Evolutionary conservation across 2,888 invertebrate genomes (phyloP).

Genomic region (Anthrax anthrax): DNA sequence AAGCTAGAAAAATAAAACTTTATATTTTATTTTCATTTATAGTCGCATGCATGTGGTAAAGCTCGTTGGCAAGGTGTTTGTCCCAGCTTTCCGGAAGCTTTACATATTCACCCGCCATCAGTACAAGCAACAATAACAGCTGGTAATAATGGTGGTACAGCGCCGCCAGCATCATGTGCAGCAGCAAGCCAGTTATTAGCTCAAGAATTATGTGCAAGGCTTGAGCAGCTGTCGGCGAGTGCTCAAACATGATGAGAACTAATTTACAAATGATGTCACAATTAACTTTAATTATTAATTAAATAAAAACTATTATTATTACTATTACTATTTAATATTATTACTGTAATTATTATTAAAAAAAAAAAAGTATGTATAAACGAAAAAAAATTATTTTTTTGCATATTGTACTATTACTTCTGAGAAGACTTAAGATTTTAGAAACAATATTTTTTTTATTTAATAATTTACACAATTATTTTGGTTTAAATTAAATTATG

Average conservation of each 20-base stretch:
- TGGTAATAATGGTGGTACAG: background rate
- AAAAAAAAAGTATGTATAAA: background rate
- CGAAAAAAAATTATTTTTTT: background rate
- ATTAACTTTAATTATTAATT: background rate
- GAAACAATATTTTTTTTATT: background rate
- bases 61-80: conserved; percentile 60
- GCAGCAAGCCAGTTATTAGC: conserved; percentile 33
- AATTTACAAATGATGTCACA: background rate
- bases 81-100: conserved; percentile 33
- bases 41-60: conserved; percentile 57
- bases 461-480: no score
- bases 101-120: conserved; percentile 18
- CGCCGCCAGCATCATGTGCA: conserved; percentile 22
- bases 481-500: no score
- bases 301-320: background rate
- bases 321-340: background rate
- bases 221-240: conserved; percentile 38
- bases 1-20: no score
- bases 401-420: no score
- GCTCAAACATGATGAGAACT: conserved; percentile 27
- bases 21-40: conserved; percentile 11
- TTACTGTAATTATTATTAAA: background rate
- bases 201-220: conserved; percentile 38
- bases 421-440: background rate
- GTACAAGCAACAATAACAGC: background rate